These are phyloP conservation scores for Scaptodrosophila lebanonensis DNA, from an alignment of 1,140 invertebrate genomes.

Conservation along the genomic window DNA sequence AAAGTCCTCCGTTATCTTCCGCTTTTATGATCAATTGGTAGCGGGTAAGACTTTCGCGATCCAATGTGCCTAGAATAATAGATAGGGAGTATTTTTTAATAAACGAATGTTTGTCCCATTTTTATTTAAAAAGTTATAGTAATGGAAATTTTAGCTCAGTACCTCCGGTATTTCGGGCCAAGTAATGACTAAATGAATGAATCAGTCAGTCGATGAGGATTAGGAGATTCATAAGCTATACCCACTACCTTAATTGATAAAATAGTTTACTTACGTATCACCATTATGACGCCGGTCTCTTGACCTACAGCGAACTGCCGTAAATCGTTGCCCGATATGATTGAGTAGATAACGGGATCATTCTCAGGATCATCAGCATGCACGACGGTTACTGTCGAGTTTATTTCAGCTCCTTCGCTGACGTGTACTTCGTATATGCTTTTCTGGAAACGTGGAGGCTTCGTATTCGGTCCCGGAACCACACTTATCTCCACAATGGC, in stretches of 20 bases:
- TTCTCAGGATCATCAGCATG: conserved; percentile 92
- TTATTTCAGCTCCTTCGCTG: conserved; percentile 90
- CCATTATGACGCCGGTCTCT: conserved; percentile 88
- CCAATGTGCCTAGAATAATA: too few species aligned
- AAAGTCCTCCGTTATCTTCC: conserved; percentile 89
- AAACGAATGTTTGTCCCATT: too few species aligned
- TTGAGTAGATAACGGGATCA: conserved; percentile 90
- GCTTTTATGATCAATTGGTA: conserved; percentile 91
- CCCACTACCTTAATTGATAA: too few species aligned
- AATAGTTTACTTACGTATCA: conserved; percentile 90
- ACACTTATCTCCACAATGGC: conserved; percentile 90
- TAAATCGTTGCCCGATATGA: conserved; percentile 90
- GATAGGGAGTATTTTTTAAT: too few species aligned
- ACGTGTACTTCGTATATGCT: conserved; percentile 90
- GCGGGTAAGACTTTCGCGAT: conserved; percentile 90
- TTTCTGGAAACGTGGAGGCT: conserved; percentile 88
- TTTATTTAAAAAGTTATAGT: too few species aligned
- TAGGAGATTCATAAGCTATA: too few species aligned
- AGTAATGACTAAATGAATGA: too few species aligned
- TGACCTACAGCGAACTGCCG: conserved; percentile 90
- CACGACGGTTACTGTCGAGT: conserved; percentile 87
- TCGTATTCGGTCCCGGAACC: conserved; percentile 89
- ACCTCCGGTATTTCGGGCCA: too few species aligned
- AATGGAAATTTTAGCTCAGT: too few species aligned
- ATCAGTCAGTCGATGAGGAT: too few species aligned